A percentile compares a stretch with the other conserved stretches of the same genome.
phyloP scores from a whole-genome alignment of 2,888 invertebrate species.

The Temnothorax rugatulus region DNA sequence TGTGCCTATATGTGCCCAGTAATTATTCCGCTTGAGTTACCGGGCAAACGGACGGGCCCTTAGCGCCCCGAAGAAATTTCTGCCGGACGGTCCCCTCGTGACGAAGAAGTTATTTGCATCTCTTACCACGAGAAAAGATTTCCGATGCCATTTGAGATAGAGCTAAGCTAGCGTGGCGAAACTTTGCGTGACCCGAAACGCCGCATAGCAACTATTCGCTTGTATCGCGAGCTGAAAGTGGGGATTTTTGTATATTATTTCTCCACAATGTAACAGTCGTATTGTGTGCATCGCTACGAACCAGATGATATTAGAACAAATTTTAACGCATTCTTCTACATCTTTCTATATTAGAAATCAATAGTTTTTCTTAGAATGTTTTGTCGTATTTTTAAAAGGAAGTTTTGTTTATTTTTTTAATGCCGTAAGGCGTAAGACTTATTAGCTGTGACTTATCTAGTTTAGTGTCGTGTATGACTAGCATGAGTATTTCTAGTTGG shows the following conservation, averaged over 20 bases:
- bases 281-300: neutral
- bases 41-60: conserved; percentile 60
- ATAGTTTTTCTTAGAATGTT: neutral
- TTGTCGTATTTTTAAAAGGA: neutral
- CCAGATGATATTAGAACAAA: neutral
- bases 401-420: neutral
- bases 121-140: conserved; percentile 47
- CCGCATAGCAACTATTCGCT: conserved; percentile 10
- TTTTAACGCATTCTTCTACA: neutral
- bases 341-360: neutral
- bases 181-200: conserved; percentile 20
- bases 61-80: conserved; percentile 57
- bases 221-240: neutral
- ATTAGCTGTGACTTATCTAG: conserved; percentile 32
- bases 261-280: neutral
- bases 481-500: conserved; percentile 54
- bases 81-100: conserved; percentile 37
- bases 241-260: neutral
- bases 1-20: conserved; percentile 42
- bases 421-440: neutral
- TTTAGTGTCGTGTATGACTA: conserved; percentile 65
- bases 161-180: conserved; percentile 33
- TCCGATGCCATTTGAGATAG: conserved; percentile 45
- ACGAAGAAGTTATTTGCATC: conserved; percentile 55
- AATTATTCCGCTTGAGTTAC: conserved; percentile 72